Conservation (phyloP, 2,113 vertebrate species). For the Chascanopsetta lugubris region DNA sequence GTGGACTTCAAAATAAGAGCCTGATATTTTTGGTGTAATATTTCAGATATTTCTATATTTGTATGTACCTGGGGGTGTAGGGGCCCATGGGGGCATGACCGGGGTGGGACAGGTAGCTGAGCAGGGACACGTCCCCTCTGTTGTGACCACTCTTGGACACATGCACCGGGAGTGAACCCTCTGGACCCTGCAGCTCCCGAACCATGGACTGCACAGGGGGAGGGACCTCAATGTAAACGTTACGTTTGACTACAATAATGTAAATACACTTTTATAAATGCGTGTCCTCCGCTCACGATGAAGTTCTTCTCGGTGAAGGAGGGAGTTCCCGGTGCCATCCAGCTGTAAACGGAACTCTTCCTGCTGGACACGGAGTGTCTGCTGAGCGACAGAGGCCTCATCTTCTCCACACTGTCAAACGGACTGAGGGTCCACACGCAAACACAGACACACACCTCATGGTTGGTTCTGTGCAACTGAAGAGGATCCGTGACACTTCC, state of each 20-base stretch:
- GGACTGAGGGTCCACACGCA: constrained; percentile 79
- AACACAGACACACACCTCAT: not conserved
- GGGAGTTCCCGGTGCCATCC: constrained; percentile 90
- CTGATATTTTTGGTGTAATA: too few relatives aligned
- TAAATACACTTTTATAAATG: not conserved
- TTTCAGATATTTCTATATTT: too few relatives aligned
- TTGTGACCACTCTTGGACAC: constrained; percentile 52
- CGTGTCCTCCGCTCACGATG: constrained; percentile 79
- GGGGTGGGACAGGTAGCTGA: constrained; percentile 86
- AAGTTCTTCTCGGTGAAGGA: constrained; percentile 95
- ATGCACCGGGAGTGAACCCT: constrained; percentile 73
- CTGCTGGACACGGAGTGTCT: constrained; percentile 86
- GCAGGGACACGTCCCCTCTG: constrained; percentile 82
- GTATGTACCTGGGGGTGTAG: constrained; percentile 29
- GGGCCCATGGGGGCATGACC: constrained; percentile 30
- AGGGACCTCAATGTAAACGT: not conserved
- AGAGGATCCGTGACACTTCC: too few relatives aligned
- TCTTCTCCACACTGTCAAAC: constrained; percentile 83
- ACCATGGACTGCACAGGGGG: constrained; percentile 81
- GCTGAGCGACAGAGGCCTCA: constrained; percentile 79
- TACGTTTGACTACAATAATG: not conserved
- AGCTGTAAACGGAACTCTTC: constrained; percentile 89
- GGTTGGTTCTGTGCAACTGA: not conserved
- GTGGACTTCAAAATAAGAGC: too few relatives aligned
- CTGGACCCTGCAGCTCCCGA: constrained; percentile 77